Percentiles rank a stretch among this genome's conserved stretches.
Conservation (phyloP, 2,797 vertebrate species). For the Lophotriccus pileatus region DNA sequence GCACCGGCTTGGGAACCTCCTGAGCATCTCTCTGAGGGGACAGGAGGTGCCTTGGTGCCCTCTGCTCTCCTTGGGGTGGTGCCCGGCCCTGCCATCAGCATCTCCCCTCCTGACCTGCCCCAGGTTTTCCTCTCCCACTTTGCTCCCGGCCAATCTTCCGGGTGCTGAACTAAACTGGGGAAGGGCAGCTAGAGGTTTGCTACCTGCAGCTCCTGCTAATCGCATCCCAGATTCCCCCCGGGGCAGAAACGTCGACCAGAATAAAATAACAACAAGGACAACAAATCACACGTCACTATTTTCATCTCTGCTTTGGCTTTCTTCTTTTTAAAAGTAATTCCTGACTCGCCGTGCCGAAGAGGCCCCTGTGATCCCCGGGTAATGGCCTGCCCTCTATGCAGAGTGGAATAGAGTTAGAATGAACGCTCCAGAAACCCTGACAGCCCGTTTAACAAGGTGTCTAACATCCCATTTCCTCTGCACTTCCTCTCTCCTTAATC, state of each 20-base stretch:
- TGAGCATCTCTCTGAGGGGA: not conserved
- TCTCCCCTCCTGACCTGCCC: not conserved
- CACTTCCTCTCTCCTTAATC: conserved; percentile 90
- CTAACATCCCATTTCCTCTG: conserved; percentile 89
- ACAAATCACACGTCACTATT: not conserved
- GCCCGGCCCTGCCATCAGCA: not conserved
- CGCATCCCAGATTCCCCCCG: not conserved
- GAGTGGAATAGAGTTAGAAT: conserved; percentile 86
- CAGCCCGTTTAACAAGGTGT: conserved; percentile 94
- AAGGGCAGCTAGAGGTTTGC: not conserved
- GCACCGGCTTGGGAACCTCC: rapidly evolving
- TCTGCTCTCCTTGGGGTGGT: not conserved
- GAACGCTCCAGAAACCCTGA: conserved; percentile 85
- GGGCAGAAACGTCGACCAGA: not conserved
- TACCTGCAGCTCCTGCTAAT: not conserved
- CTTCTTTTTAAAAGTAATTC: conserved; percentile 33
- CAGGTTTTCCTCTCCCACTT: not conserved
- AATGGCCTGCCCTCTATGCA: conserved; percentile 76
- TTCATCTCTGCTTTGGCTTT: conserved; percentile 13
- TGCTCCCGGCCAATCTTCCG: not conserved
- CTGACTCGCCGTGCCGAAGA: not conserved
- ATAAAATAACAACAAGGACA: not conserved
- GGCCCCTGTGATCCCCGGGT: conserved; percentile 74
- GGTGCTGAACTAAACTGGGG: not conserved
- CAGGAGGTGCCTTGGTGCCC: not conserved